These are phyloP conservation scores for Drosophila elegans DNA, from an alignment of 1,140 invertebrate genomes.

Conservation along the genomic window DNA sequence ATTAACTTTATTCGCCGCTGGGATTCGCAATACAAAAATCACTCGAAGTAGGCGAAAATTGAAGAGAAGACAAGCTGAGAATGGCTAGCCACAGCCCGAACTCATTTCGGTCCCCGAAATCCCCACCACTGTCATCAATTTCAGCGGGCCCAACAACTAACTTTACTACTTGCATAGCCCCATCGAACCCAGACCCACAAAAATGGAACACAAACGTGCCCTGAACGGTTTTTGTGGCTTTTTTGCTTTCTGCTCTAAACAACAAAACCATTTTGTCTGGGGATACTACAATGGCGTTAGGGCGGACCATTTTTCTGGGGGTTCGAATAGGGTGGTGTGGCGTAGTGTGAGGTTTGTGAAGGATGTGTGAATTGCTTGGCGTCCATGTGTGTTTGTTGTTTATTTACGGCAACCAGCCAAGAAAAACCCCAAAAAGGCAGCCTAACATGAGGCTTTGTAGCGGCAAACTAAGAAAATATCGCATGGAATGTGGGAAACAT, in stretches of 20 bases:
- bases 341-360: constrained; percentile 17
- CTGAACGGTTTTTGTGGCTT: constrained; percentile 82
- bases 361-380: constrained; percentile 46
- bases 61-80: constrained; percentile 61
- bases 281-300: constrained; percentile 28
- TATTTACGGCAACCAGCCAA: constrained; percentile 81
- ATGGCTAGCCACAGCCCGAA: constrained; percentile 59
- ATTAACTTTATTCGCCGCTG: constrained; percentile 56
- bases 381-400: constrained; percentile 73
- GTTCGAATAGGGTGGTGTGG: constrained; percentile 2
- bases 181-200: constrained; percentile 1
- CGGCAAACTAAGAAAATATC: constrained; percentile 78
- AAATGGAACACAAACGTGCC: constrained; percentile 74
- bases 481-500: constrained; percentile 41
- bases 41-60: constrained; percentile 34
- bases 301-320: constrained; percentile 12
- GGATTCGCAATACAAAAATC: constrained; percentile 45
- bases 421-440: constrained; percentile 82
- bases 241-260: constrained; percentile 81
- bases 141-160: constrained; percentile 29
- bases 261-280: constrained; percentile 77
- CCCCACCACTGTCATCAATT: not conserved
- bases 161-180: constrained; percentile 45
- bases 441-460: constrained; percentile 77
- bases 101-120: not conserved